phyloP scores from a whole-genome alignment of 2,113 vertebrate species.

The Hydropotes inermis region DNA sequence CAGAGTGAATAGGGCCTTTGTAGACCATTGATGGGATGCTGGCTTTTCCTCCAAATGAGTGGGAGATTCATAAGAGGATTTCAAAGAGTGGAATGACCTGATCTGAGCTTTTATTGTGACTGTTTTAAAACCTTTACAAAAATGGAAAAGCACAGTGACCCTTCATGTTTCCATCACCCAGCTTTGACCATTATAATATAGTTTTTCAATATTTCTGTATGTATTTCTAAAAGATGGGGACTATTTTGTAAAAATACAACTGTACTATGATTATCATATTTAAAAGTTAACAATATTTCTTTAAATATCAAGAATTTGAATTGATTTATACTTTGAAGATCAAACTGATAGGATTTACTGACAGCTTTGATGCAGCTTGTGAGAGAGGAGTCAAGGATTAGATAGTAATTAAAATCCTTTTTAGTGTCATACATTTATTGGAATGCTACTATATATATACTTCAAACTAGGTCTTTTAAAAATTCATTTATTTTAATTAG shows the following conservation, averaged over 20 bases:
- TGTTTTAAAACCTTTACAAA: background rate
- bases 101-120: background rate
- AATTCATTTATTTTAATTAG: background rate
- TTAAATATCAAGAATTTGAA: conserved; percentile 10
- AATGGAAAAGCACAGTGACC: background rate
- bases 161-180: background rate
- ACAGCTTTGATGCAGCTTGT: background rate
- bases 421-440: background rate
- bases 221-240: background rate
- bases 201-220: background rate
- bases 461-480: background rate
- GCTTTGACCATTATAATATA: background rate
- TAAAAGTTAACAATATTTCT: background rate
- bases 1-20: background rate
- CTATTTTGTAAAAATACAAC: background rate
- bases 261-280: background rate
- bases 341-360: background rate
- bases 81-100: background rate
- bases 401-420: background rate
- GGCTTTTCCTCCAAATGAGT: background rate
- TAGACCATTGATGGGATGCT: background rate
- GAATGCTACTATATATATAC: background rate
- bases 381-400: background rate
- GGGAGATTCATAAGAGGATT: background rate
- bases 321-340: background rate